These are phyloP conservation scores for Lerista edwardsae DNA, from an alignment of 2,797 vertebrate species.

Conservation along the genomic window DNA sequence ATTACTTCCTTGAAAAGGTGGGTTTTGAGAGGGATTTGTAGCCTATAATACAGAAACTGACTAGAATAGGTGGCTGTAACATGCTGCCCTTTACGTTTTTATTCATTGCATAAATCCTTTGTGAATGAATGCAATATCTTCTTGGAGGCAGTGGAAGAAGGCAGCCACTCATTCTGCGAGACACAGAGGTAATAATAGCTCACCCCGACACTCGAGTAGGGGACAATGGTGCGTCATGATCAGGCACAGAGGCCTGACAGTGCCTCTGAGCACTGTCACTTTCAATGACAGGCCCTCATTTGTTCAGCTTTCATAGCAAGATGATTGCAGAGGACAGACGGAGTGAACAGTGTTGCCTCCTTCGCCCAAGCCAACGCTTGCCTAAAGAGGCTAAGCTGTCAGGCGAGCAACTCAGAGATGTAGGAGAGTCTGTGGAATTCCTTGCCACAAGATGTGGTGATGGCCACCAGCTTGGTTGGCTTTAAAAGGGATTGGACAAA, in stretches of 20 bases:
- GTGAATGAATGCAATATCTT: neutral
- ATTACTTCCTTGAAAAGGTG: neutral
- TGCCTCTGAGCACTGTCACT: constrained; percentile 22
- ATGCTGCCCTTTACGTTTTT: neutral
- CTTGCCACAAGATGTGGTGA: no score
- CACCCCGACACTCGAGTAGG: constrained; percentile 4
- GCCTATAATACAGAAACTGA: neutral
- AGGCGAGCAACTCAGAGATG: neutral
- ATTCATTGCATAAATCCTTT: neutral
- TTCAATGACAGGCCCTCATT: constrained; percentile 6
- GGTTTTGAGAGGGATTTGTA: neutral
- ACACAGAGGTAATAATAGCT: neutral
- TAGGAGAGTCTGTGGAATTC: no score
- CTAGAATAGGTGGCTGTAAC: neutral
- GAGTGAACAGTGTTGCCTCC: neutral
- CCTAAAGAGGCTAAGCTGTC: neutral
- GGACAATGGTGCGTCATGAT: neutral
- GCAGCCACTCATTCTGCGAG: neutral
- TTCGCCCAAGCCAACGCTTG: neutral
- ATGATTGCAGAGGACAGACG: neutral
- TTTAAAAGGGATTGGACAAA: no score
- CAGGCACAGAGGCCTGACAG: constrained; percentile 1
- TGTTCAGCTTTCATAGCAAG: neutral
- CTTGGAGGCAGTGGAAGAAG: neutral
- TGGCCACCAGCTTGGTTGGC: no score